Evolutionary conservation across 2,113 vertebrate species (phyloP).

Genomic region (Enhydra lutris): DNA sequence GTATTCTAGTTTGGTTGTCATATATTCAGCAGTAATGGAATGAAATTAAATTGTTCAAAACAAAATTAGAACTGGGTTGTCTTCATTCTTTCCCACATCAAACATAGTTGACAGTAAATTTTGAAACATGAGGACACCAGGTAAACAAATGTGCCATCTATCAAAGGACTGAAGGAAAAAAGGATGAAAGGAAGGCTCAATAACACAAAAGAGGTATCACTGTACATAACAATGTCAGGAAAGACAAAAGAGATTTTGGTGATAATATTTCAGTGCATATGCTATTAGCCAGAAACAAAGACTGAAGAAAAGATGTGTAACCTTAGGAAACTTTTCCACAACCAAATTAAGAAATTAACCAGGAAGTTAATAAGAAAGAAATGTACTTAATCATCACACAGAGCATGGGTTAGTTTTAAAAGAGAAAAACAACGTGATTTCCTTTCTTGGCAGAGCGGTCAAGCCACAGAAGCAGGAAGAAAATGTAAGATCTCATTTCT

Average conservation of each 20-base stretch:
- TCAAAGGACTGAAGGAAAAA: not conserved
- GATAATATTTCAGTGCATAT: not conserved
- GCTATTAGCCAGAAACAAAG: not conserved
- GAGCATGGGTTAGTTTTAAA: not conserved
- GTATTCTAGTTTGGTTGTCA: not conserved
- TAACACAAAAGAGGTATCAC: not conserved
- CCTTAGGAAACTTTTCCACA: not conserved
- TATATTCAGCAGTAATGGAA: not conserved
- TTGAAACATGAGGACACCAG: not conserved
- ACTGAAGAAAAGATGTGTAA: not conserved
- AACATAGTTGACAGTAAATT: not conserved
- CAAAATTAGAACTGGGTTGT: not conserved
- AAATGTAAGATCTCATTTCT: not conserved
- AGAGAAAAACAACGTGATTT: constrained; percentile 20
- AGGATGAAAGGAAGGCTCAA: not conserved
- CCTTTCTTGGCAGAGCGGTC: not conserved
- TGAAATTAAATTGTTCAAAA: not conserved
- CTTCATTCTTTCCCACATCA: not conserved
- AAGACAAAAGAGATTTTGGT: not conserved
- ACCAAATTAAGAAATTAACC: not conserved
- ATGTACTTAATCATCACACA: not conserved
- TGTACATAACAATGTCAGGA: not conserved
- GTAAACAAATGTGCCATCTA: not conserved
- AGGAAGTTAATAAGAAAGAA: not conserved
- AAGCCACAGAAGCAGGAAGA: not conserved